phyloP scores from a whole-genome alignment of 2,888 invertebrate genomes.

The Mesorhabditis spiculigera region DNA sequence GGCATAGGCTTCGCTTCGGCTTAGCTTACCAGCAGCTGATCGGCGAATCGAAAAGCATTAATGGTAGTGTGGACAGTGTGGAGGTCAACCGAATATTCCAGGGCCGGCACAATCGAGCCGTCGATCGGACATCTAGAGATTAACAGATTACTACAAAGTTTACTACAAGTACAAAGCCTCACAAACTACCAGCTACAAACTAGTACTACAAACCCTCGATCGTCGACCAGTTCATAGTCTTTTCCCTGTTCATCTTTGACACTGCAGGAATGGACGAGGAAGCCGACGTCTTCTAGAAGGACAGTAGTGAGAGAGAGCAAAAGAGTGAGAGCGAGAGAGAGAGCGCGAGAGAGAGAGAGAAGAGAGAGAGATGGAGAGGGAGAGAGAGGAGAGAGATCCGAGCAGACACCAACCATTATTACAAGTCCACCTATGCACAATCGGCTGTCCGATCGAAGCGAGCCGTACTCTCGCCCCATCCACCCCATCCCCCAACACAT shows the following conservation, averaged over 20 bases:
- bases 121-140: conserved; percentile 55
- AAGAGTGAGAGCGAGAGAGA: too few species aligned
- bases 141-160: too few species aligned
- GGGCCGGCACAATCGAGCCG: conserved; percentile 34
- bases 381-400: too few species aligned
- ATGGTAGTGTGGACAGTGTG: conserved; percentile 38
- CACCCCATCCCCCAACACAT: conserved; percentile 40
- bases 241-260: conserved; percentile 52
- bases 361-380: too few species aligned
- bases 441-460: conserved; percentile 52
- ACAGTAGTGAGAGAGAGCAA: too few species aligned
- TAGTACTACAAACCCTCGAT: conserved; percentile 38
- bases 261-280: conserved; percentile 54
- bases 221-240: conserved; percentile 51
- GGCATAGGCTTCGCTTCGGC: too few species aligned
- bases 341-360: too few species aligned
- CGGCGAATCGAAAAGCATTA: conserved; percentile 54
- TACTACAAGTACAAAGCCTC: too few species aligned
- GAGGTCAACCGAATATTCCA: conserved; percentile 43
- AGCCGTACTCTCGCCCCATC: conserved; percentile 43
- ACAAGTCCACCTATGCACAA: conserved; percentile 55
- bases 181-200: too few species aligned
- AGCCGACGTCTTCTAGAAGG: conserved; percentile 40
- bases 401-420: conserved; percentile 31
- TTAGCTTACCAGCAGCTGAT: conserved; percentile 34